These are phyloP conservation scores for Parnassius orleans DNA, from an alignment of 2,888 invertebrate species.

Conservation along the genomic window DNA sequence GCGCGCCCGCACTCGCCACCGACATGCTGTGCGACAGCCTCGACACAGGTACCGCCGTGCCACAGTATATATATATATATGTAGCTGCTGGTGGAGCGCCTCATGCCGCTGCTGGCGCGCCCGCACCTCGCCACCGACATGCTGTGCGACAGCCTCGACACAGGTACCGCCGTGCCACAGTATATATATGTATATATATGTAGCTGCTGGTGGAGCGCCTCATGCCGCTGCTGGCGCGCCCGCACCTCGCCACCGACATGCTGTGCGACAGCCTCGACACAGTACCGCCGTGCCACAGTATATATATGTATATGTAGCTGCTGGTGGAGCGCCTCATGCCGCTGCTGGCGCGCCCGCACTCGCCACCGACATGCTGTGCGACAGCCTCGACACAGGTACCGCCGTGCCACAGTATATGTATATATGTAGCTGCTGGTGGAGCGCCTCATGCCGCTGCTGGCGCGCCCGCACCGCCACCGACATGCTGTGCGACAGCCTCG, in stretches of 20 bases:
- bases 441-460: conserved; percentile 88
- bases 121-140: conserved; percentile 95
- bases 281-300: background rate
- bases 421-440: conserved; percentile 84
- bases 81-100: conserved; percentile 87
- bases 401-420: no score
- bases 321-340: conserved; percentile 91
- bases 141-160: conserved; percentile 93
- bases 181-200: no score
- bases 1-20: conserved; percentile 90
- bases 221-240: conserved; percentile 89
- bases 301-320: conserved; percentile 48
- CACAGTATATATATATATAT: background rate
- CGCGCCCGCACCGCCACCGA: conserved; percentile 82
- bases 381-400: no score
- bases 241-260: conserved; percentile 93
- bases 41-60: conserved; percentile 62
- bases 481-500: no score
- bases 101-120: conserved; percentile 89
- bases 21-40: conserved; percentile 96
- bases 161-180: background rate
- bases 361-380: no score
- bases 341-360: conserved; percentile 88
- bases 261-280: conserved; percentile 92
- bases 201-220: conserved; percentile 89